These are phyloP conservation scores for Toxonevra muliebris DNA, from an alignment of 2,888 invertebrate genomes.

Conservation along the genomic window DNA sequence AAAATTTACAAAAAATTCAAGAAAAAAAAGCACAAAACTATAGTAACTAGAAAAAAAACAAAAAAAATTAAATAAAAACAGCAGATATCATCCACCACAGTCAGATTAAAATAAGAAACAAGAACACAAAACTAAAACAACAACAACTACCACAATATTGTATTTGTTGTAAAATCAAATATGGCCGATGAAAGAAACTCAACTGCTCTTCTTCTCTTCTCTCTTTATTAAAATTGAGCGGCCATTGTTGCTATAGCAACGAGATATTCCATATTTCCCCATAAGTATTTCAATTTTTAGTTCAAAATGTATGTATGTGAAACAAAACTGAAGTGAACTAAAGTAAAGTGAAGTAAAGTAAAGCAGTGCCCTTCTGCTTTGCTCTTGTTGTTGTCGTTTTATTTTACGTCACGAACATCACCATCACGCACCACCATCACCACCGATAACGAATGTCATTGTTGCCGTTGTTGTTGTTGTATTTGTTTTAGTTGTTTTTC, in stretches of 20 bases:
- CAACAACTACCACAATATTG: slow-evolving; percentile 15
- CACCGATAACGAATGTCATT: neutral
- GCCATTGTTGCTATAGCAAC: slow-evolving; percentile 53
- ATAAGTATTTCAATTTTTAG: slow-evolving; percentile 3
- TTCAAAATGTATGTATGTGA: slow-evolving; percentile 8
- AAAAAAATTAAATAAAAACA: slow-evolving; percentile 15
- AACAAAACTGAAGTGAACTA: too few relatives aligned
- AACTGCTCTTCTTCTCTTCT: slow-evolving; percentile 36
- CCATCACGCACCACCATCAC: too few relatives aligned
- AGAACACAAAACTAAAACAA: neutral
- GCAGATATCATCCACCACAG: neutral
- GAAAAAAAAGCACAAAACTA: neutral
- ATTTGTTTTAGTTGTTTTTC: slow-evolving; percentile 9
- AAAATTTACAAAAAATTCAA: neutral
- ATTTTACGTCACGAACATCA: too few relatives aligned
- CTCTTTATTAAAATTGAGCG: slow-evolving; percentile 15
- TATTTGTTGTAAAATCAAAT: slow-evolving; percentile 52
- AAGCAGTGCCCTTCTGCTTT: too few relatives aligned
- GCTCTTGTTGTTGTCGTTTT: too few relatives aligned
- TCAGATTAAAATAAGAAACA: neutral
- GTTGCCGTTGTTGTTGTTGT: slow-evolving; percentile 3
- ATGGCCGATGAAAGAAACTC: slow-evolving; percentile 55
- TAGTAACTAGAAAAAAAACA: neutral
- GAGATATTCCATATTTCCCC: slow-evolving; percentile 6
- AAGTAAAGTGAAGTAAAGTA: too few relatives aligned